Evolutionary conservation across 1,140 invertebrate genomes (phyloP), one percentile per base, ranked within the genome.

Genomic region (Dendrolimus punctatus): DNA sequence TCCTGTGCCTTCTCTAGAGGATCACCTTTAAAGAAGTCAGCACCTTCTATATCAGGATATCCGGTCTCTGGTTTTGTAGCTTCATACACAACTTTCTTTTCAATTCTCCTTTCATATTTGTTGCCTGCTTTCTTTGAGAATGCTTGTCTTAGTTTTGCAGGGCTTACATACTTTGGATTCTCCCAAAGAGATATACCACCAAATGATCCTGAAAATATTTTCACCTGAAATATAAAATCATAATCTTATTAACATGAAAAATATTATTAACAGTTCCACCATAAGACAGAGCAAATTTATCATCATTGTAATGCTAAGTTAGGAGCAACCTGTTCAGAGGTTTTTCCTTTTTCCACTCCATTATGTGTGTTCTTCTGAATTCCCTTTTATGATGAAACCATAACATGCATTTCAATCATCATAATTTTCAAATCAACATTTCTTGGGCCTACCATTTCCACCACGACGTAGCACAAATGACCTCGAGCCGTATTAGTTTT

Each of bases 141-240:
- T 39, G 90, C 87, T 79, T 93, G 91, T 46, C 95, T 89, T 71
- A 93, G 91, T 89, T 92, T 93, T 53, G 96, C 93, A 8, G 98
- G 98, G 58, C 96, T 96, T 2, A 98, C 88, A 88, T 98, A 99
- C 64, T 93, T 80, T 3, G 95, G 91, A 91, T 99, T 99, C 67
- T 97, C 93, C 94, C 97, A 99, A 23, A 99, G 81, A 9, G 96
- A 93, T 55, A 91, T 87, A 37, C 98, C 98, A 53, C 94, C 92
- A 88, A 99, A 99, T 78, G 97, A 98, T n/a, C 93, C 95, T 57
- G 93, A 92, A 89, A 99, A 99, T 69, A 92, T 91, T 85, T 92
- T 92, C 0, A 91, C 88, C 89, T 90, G 57, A 37, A 69, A 75
- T 48, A 43, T 39, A 63, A 37, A 49, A 55, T 49, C 43, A 39